Evolutionary conservation across 2,888 invertebrate species (phyloP).

Genomic region (Drosophila paracracens): DNA sequence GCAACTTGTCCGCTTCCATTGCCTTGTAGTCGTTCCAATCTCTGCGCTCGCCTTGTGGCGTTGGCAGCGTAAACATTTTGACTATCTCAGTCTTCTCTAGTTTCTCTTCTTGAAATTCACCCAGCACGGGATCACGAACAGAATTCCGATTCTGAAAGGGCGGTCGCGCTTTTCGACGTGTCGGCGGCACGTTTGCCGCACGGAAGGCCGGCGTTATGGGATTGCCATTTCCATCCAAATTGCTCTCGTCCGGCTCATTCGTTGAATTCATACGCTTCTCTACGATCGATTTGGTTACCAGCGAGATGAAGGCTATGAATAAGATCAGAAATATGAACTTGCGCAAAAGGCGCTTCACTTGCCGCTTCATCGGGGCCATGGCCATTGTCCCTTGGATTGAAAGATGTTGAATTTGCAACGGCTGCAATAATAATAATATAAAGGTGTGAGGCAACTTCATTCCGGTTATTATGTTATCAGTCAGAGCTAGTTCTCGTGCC

Average conservation of each 20-base stretch:
- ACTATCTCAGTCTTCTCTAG: neutral
- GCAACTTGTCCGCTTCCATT: conserved; percentile 87
- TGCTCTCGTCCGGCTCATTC: conserved; percentile 34
- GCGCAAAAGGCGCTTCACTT: conserved; percentile 70
- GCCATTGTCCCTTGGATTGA: neutral
- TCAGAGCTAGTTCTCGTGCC: conserved; percentile 26
- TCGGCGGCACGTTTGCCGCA: conserved; percentile 49
- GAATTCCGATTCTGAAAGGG: conserved; percentile 73
- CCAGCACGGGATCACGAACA: conserved; percentile 23
- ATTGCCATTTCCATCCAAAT: conserved; percentile 75
- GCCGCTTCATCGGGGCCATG: conserved; percentile 75
- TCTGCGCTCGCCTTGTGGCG: conserved; percentile 85
- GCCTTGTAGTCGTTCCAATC: conserved; percentile 92
- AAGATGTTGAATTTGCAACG: conserved; percentile 8
- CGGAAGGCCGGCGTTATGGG: conserved; percentile 64
- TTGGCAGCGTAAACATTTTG: conserved; percentile 68
- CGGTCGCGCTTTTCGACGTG: conserved; percentile 66
- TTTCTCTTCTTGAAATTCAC: too few species aligned
- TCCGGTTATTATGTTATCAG: conserved; percentile 45
- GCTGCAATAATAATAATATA: conserved; percentile 38
- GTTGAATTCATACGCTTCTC: conserved; percentile 54
- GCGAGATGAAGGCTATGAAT: conserved; percentile 52
- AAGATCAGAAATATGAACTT: conserved; percentile 64
- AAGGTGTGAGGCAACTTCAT: conserved; percentile 29
- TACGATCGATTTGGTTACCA: conserved; percentile 68